phyloP scores from a whole-genome alignment of 1,140 invertebrate species.

The Drosophila ercepeae region DNA sequence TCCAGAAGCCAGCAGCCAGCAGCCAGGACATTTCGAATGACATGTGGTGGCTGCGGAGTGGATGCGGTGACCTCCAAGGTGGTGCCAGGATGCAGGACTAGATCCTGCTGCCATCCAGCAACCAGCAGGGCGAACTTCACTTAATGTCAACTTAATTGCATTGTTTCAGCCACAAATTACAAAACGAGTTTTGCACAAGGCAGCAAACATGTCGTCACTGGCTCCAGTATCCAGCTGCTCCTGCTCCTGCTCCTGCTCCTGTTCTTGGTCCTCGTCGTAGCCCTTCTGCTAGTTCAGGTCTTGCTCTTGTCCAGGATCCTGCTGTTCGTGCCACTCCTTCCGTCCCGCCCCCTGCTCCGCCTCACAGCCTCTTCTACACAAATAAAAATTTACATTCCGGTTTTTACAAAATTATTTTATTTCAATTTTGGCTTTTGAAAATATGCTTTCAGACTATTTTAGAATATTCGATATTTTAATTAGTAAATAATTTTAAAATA shows the following conservation, averaged over 20 bases:
- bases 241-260: conserved; percentile 7
- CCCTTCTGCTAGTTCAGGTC: not conserved
- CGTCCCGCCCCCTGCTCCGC: not conserved
- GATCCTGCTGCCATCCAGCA: conserved; percentile 6
- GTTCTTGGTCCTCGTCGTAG: not conserved
- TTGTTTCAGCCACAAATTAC: conserved; percentile 81
- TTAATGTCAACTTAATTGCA: conserved; percentile 81
- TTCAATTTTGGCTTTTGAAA: too few species aligned
- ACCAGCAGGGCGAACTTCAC: conserved; percentile 58
- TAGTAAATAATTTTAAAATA: too few species aligned
- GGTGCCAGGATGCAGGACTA: conserved; percentile 5
- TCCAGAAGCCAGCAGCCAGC: too few species aligned
- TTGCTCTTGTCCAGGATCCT: not conserved
- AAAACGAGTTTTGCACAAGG: conserved; percentile 76
- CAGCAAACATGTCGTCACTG: conserved; percentile 67
- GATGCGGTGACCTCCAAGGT: conserved; percentile 45
- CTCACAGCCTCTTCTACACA: not conserved
- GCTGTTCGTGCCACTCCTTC: not conserved
- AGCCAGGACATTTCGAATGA: conserved; percentile 16
- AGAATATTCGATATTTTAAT: too few species aligned
- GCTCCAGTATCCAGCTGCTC: conserved; percentile 36
- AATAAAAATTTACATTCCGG: not conserved
- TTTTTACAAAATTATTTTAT: too few species aligned
- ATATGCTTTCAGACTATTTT: too few species aligned
- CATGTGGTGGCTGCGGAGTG: conserved; percentile 29